Conservation (phyloP, 1,140 invertebrate genomes). For the Aphelinus atriplicis region DNA sequence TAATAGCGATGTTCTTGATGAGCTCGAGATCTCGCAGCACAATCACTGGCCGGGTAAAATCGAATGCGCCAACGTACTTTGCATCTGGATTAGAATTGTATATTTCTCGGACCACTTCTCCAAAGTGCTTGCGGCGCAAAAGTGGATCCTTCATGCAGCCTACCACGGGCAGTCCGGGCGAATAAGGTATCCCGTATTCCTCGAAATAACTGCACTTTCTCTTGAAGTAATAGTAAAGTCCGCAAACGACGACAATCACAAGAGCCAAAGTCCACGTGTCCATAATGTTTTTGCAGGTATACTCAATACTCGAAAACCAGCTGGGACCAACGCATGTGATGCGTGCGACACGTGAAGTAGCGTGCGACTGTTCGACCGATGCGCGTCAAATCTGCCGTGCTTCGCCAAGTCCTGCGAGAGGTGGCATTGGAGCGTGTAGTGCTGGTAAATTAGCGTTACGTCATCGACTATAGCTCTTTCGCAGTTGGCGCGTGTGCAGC, state of each 20-base stretch:
- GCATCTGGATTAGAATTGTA: conserved; percentile 42
- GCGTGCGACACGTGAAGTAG: too few species aligned
- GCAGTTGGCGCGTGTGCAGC: too few species aligned
- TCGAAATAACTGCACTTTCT: conserved; percentile 37
- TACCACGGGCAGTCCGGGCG: conserved; percentile 42
- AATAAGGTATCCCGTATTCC: conserved; percentile 41
- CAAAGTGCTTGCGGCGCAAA: conserved; percentile 29
- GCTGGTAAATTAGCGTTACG: too few species aligned
- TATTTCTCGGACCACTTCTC: conserved; percentile 32
- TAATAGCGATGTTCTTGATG: conserved; percentile 68
- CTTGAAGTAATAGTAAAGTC: conserved; percentile 32
- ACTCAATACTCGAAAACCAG: too few species aligned
- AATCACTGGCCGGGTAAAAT: conserved; percentile 66
- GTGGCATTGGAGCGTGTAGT: too few species aligned
- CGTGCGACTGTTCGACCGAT: too few species aligned
- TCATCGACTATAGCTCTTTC: too few species aligned
- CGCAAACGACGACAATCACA: not conserved
- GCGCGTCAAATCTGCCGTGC: too few species aligned
- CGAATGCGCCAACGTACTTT: conserved; percentile 65
- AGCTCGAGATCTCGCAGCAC: conserved; percentile 72
- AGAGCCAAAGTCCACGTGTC: too few species aligned
- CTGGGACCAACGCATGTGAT: too few species aligned
- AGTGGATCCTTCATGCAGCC: conserved; percentile 41
- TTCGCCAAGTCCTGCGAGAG: too few species aligned
- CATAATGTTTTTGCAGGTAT: too few species aligned